phyloP scores from a whole-genome alignment of 2,888 invertebrate species.

The Drosophila cracens region DNA sequence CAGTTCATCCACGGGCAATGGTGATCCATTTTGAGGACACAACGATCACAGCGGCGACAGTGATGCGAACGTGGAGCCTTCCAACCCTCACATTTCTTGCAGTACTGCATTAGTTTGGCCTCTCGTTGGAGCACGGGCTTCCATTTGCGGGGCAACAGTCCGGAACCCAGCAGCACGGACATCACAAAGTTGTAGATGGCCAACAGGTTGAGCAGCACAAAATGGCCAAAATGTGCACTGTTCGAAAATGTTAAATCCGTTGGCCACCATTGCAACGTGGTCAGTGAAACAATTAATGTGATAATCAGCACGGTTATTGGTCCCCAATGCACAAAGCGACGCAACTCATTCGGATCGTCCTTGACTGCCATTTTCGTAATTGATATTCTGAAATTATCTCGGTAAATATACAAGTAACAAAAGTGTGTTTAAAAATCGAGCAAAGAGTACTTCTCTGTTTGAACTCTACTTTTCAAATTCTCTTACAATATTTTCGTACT shows the following conservation, averaged over 20 bases:
- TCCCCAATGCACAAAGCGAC: constrained; percentile 65
- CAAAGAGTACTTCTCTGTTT: background rate
- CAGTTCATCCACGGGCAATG: constrained; percentile 99
- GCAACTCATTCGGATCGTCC: constrained; percentile 23
- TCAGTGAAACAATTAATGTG: constrained; percentile 87
- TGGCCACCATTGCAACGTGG: constrained; percentile 95
- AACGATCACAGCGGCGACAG: constrained; percentile 95
- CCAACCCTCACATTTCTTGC: constrained; percentile 93
- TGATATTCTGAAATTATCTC: background rate
- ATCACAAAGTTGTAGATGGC: constrained; percentile 95
- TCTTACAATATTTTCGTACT: no score
- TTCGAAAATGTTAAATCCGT: constrained; percentile 89
- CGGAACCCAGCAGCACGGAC: constrained; percentile 95
- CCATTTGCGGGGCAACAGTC: constrained; percentile 94
- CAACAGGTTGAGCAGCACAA: constrained; percentile 91
- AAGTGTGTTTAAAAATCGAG: background rate
- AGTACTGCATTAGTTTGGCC: constrained; percentile 91
- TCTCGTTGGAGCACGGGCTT: constrained; percentile 90
- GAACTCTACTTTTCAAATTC: background rate
- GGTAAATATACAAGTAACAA: background rate
- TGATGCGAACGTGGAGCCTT: constrained; percentile 98
- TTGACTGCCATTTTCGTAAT: constrained; percentile 7
- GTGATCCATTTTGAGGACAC: constrained; percentile 98
- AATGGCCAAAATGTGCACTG: constrained; percentile 89
- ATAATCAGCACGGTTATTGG: constrained; percentile 31